Evolutionary conservation across 1,140 invertebrate genomes (phyloP), one percentile per base, ranked within the genome.

Genomic region (Scaptodrosophila lebanonensis): DNA sequence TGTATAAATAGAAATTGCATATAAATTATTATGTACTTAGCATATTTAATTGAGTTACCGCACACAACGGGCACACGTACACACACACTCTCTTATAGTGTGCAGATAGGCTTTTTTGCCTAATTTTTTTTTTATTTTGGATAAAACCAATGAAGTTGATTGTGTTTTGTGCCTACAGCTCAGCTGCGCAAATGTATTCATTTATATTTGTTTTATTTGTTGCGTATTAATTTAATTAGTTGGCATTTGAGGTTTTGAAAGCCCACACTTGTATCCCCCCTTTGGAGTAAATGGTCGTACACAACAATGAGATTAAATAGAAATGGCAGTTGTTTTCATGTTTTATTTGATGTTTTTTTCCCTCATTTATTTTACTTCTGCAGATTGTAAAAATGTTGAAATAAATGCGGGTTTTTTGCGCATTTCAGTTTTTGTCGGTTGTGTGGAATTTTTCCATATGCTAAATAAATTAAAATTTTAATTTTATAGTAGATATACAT

Each of bases 171-270:
- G 25, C 18, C 29, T 33, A 32, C 44, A 30, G 27, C 22, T 25
- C 22, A 25, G 22, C 22, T 25, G 22, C 8, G 22, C 8, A 25
- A 25, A 4, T 25, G 22, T 25, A 8, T 25, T 25, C 8, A 25
- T 20, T 32, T 59, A 29, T 66, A 40, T 68, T 50, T 66, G 66
- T 45, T 56, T 69, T 69, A 73, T 73, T 82, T 69, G 66, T 66
- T 82, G 53, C 53, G 66, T 63, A 75, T 83, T 82, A 66, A 82
- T 82, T 82, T 61, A 82, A 83, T 82, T 82, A 82, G 75, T 67
- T 66, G 54, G 50, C 62, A 57, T 70, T 70, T 70, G 75, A 61
- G 75, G 75, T 73, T 69, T 60, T 40, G 42, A 56, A 50, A 50
- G 40, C 61, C 45, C 30, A 9, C 48, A 49, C 38, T 44, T 57